phyloP scores from a whole-genome alignment of 2,797 vertebrate genomes.

The Antrozous pallidus region DNA sequence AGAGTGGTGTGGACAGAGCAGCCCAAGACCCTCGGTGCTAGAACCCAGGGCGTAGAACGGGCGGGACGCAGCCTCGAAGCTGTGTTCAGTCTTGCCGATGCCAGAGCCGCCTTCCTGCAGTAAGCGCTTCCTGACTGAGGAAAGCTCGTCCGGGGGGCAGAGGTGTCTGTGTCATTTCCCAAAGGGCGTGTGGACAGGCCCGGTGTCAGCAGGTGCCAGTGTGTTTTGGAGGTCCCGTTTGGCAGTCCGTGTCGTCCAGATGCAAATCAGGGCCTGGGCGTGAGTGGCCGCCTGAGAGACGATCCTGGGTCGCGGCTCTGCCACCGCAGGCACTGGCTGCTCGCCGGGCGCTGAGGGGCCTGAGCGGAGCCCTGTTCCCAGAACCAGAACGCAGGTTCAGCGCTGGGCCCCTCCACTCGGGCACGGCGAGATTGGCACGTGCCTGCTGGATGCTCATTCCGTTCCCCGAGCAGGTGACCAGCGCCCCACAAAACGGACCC shows the following conservation, averaged over 20 bases:
- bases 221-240: neutral
- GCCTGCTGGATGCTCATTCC: neutral
- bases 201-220: accelerated
- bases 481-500: neutral
- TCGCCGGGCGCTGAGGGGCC: no score
- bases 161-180: neutral
- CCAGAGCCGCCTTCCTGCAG: conserved; percentile 44
- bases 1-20: neutral
- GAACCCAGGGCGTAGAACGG: accelerated
- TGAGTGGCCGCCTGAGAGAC: accelerated
- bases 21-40: neutral
- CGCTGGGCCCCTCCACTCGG: neutral
- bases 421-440: neutral
- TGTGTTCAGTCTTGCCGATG: neutral
- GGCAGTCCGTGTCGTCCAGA: neutral
- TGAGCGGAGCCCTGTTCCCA: no score
- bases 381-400: neutral
- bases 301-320: neutral
- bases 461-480: neutral
- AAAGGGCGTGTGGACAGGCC: accelerated
- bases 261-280: neutral
- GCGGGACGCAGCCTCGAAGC: accelerated
- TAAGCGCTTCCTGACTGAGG: conserved; percentile 63
- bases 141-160: neutral
- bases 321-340: neutral